Conservation (phyloP, 2,797 vertebrate species). For the Notolabrus celidotus region DNA sequence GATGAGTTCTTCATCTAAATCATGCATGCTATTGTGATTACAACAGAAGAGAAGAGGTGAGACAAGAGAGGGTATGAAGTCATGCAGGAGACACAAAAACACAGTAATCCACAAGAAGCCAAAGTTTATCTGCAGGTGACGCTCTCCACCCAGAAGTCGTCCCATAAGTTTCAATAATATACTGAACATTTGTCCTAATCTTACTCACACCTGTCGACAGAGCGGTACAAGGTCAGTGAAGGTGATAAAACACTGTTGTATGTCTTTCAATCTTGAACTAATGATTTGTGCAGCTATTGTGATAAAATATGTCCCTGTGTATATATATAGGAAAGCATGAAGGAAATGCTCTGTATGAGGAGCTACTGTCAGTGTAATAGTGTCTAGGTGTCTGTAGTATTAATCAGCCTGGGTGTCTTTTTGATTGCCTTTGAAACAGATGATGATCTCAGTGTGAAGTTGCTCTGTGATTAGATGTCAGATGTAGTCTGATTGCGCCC, state of each 20-base stretch:
- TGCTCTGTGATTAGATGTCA: conserved; percentile 27
- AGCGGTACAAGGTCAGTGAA: neutral
- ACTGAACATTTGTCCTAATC: neutral
- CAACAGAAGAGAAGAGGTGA: neutral
- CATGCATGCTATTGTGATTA: neutral
- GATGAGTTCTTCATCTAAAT: conserved; percentile 95
- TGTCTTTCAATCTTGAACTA: conserved; percentile 32
- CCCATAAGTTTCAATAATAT: no score
- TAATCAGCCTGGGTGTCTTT: conserved; percentile 5
- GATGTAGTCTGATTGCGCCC: conserved; percentile 11
- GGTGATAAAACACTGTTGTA: conserved; percentile 27
- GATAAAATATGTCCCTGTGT: conserved; percentile 31
- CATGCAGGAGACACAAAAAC: neutral
- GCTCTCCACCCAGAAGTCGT: neutral
- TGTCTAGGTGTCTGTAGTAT: neutral
- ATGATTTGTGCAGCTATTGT: conserved; percentile 51
- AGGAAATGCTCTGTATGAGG: conserved; percentile 11
- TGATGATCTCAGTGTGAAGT: conserved; percentile 24
- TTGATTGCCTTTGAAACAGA: conserved; percentile 24
- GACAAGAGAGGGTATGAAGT: neutral
- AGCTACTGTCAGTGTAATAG: conserved; percentile 15
- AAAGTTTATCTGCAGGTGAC: conserved; percentile 14
- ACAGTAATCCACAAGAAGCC: neutral
- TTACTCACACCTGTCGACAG: neutral
- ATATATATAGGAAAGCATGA: conserved; percentile 9